Evolutionary conservation across 2,888 invertebrate genomes (phyloP).

Genomic region (Euspilapteryx auroguttella): DNA sequence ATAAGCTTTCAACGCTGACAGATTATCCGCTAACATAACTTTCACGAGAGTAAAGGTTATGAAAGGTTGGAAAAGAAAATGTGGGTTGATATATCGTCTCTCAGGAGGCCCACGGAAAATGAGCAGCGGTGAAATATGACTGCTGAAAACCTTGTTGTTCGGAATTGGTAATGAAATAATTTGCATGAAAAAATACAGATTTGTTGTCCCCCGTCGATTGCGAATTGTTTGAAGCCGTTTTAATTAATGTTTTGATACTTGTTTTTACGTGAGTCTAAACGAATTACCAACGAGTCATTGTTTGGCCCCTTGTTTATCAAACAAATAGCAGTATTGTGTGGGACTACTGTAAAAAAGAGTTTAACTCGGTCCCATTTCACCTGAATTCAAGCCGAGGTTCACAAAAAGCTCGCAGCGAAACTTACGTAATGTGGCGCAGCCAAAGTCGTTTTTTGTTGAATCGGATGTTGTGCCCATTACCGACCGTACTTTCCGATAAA

Average conservation of each 20-base stretch:
- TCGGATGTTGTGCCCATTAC: too few relatives aligned
- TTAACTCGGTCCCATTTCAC: too few relatives aligned
- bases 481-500: background rate
- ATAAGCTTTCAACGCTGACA: too few relatives aligned
- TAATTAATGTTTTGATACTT: constrained; percentile 3
- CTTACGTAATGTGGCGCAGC: too few relatives aligned
- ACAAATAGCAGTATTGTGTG: too few relatives aligned
- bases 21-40: background rate
- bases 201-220: background rate
- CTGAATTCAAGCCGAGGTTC: too few relatives aligned
- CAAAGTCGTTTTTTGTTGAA: too few relatives aligned
- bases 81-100: constrained; percentile 38
- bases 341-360: too few relatives aligned
- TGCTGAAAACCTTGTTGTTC: constrained; percentile 15
- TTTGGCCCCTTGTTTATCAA: too few relatives aligned
- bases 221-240: constrained; percentile 1
- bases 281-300: too few relatives aligned
- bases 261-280: constrained; percentile 1
- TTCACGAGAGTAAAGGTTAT: constrained; percentile 14
- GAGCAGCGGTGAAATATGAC: constrained; percentile 28
- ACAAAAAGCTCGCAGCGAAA: too few relatives aligned
- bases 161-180: constrained; percentile 10
- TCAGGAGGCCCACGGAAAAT: constrained; percentile 24
- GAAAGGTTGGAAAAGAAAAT: constrained; percentile 37
- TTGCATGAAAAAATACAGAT: constrained; percentile 11